A percentile compares a stretch with the other conserved stretches of the same genome.
Evolutionary conservation across 2,797 vertebrate species (phyloP).

Genomic region (Sebastes minor): DNA sequence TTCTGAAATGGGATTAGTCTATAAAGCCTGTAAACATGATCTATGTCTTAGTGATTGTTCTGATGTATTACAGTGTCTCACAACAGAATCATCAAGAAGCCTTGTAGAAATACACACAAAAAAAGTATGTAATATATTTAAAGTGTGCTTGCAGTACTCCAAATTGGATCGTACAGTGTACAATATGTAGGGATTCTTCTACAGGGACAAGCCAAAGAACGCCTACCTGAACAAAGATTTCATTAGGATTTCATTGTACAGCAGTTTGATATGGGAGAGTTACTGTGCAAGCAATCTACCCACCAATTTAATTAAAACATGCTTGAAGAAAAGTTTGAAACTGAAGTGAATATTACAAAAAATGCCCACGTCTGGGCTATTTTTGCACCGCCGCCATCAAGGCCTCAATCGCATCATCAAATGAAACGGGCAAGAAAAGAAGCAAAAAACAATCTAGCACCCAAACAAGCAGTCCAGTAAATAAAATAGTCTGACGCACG

Average conservation of each 20-base stretch:
- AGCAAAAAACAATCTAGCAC: slow-evolving; percentile 43
- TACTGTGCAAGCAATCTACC: slow-evolving; percentile 1
- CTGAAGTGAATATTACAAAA: background rate
- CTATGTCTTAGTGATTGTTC: background rate
- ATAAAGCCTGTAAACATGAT: background rate
- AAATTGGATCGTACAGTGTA: background rate
- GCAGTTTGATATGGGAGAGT: background rate
- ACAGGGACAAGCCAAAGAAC: background rate
- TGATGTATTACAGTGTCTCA: background rate
- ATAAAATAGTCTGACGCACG: slow-evolving; percentile 62
- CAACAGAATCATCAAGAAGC: background rate
- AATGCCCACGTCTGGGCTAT: slow-evolving; percentile 19
- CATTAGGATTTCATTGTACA: slow-evolving; percentile 3
- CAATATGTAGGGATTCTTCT: background rate
- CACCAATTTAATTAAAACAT: slow-evolving; percentile 10
- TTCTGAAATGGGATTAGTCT: background rate
- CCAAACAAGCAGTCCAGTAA: slow-evolving; percentile 66
- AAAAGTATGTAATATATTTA: background rate
- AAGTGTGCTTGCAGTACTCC: background rate
- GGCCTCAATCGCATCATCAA: slow-evolving; percentile 52
- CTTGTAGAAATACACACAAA: background rate
- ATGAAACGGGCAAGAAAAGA: slow-evolving; percentile 40
- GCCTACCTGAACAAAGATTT: background rate
- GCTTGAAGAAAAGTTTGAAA: slow-evolving; percentile 19
- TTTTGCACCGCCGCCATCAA: slow-evolving; percentile 33